Conservation (phyloP, 2,113 vertebrate species). For the Odobenus rosmarus region DNA sequence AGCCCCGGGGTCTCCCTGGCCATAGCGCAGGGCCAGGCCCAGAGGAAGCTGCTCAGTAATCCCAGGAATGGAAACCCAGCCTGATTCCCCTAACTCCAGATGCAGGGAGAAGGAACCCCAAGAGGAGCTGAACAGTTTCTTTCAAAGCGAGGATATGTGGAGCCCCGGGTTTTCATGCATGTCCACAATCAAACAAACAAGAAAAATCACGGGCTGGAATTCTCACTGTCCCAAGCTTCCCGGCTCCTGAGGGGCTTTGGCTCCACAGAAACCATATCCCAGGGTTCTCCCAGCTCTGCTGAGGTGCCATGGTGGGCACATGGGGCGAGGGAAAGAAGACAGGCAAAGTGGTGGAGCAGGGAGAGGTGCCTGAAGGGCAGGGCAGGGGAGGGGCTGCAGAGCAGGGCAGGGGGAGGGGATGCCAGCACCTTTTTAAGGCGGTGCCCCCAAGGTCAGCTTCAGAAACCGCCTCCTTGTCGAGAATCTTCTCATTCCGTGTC, state of each 20-base stretch:
- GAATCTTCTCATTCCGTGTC: constrained; percentile 87
- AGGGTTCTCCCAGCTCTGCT: neutral
- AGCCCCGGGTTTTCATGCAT: neutral
- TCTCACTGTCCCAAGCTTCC: neutral
- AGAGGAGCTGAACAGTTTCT: neutral
- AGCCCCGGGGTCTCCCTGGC: neutral
- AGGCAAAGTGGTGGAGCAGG: neutral
- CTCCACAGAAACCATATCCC: neutral
- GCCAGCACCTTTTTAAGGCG: constrained; percentile 89
- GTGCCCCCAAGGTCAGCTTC: constrained; percentile 89
- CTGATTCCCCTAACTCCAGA: neutral
- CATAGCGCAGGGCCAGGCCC: neutral
- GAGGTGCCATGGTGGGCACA: neutral
- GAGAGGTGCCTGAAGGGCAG: neutral
- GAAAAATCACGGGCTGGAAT: neutral
- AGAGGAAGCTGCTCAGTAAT: neutral
- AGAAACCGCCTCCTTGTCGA: constrained; percentile 88
- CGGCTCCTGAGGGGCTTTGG: neutral
- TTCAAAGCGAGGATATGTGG: neutral
- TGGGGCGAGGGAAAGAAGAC: no score
- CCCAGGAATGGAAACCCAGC: neutral
- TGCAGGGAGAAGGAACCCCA: neutral
- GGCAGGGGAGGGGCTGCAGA: neutral
- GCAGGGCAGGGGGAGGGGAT: neutral
- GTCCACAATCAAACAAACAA: neutral